Evolutionary conservation across 2,888 invertebrate genomes (phyloP).

Genomic region (Amiota minor): DNA sequence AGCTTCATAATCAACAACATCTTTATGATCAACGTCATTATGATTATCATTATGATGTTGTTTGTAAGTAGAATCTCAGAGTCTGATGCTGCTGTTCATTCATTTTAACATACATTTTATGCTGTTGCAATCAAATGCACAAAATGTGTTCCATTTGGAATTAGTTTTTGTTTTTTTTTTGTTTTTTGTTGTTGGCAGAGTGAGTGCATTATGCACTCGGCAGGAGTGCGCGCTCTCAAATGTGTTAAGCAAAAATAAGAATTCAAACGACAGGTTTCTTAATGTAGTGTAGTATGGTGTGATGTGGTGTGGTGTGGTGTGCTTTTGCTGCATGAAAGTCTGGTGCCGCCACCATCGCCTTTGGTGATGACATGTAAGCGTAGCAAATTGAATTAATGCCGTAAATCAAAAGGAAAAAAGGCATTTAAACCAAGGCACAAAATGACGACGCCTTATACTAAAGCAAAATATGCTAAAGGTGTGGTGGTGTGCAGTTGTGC

Average conservation of each 20-base stretch:
- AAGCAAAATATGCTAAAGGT: not conserved
- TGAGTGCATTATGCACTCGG: not conserved
- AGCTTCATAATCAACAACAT: not conserved
- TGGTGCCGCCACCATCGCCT: not conserved
- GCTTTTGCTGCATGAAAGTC: not conserved
- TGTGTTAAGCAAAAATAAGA: not conserved
- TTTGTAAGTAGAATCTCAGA: not conserved
- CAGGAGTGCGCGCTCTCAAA: not conserved
- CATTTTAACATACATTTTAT: conserved; percentile 19
- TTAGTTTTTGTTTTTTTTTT: not conserved
- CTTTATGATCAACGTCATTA: not conserved
- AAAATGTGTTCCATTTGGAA: conserved; percentile 20
- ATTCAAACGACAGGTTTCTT: conserved; percentile 19
- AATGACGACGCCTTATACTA: not conserved
- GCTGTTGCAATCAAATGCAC: conserved; percentile 22
- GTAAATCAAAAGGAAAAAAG: conserved; percentile 26
- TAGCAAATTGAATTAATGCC: conserved; percentile 23
- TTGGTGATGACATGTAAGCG: conserved; percentile 3
- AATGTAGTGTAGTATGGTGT: not conserved
- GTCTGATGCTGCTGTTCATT: conserved; percentile 4
- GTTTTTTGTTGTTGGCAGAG: no score
- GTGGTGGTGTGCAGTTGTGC: not conserved
- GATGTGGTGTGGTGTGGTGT: not conserved
- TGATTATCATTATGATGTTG: conserved; percentile 3
- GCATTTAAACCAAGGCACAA: not conserved